Base-by-base conservation (phyloP, 37 sponge, comb jelly and placozoan genomes). In the Ephydatia muelleri region DNA sequence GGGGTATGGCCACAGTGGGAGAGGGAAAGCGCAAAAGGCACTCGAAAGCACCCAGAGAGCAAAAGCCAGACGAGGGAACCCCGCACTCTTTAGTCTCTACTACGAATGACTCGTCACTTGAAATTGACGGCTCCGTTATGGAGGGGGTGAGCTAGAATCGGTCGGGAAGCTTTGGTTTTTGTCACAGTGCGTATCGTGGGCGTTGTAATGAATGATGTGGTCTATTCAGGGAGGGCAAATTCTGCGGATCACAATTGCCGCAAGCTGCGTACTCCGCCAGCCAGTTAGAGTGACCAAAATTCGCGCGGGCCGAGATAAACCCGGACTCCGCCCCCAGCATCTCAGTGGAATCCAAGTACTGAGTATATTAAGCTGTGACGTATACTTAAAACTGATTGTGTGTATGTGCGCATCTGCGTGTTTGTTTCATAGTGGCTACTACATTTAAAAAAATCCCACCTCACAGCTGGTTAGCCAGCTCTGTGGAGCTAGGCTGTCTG, bases 261-360 rank as follows among this genome's bases (percentile, higher is more conserved):
- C 91, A 47, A 85, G 91, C 49, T 95, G 96, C 76, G 26, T 98
- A 14, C 65, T 94, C 70, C 13, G 82, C 9, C 88, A 82, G 34
- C 91, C 96, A 22, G 75, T 98, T 35, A 84, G 71, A 48, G 75
- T 98, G 72, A 67, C 72, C 47, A 84, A 83, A 31, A 94, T 98
- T 25, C 74, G 98, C 38, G 96, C 91, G 26, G 91, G 93, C 11
- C 76, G 98, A 14, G 88, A 79, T 76, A 94, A 89, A 1, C 98
- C 98, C 9, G 98, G 98, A 22, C 94, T 98, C 49, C 84, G 91
- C 64, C 91, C 96, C 19, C 98, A 98, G 65, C 98, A 98, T 75
- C 88, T 98, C 64, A 83, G 94, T 37, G 96, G 95, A 35, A 77
- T 87, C 19, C 75, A 70, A 38, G 81, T 86, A 48, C n/a, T n/a